phyloP scores from a whole-genome alignment of 1,140 invertebrate species.

The Plectrocnemia conspersa region DNA sequence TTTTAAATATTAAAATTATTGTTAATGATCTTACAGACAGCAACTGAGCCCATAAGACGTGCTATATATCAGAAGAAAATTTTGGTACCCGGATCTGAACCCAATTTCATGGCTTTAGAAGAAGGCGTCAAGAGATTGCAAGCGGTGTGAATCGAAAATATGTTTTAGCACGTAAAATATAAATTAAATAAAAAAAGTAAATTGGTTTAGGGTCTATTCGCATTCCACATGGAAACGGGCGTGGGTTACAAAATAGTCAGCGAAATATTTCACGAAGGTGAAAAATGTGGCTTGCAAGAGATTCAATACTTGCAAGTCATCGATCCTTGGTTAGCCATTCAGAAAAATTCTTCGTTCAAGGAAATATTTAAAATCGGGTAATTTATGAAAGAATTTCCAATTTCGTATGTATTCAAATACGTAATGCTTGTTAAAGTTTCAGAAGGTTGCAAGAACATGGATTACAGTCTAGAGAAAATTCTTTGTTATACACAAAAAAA shows the following conservation, averaged over 20 bases:
- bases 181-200: background rate
- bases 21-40: conserved; percentile 39
- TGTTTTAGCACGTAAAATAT: background rate
- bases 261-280: conserved; percentile 57
- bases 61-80: conserved; percentile 51
- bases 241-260: conserved; percentile 55
- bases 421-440: conserved; percentile 4
- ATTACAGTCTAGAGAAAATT: conserved; percentile 50
- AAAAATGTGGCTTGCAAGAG: conserved; percentile 62
- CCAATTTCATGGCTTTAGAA: conserved; percentile 45
- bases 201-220: conserved; percentile 48
- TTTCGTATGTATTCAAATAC: background rate
- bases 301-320: conserved; percentile 54
- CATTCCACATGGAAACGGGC: conserved; percentile 57
- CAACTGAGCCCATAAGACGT: conserved; percentile 48
- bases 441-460: conserved; percentile 57
- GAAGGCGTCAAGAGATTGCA: conserved; percentile 48
- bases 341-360: conserved; percentile 55
- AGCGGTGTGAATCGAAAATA: background rate
- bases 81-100: conserved; percentile 42
- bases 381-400: conserved; percentile 16
- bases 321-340: conserved; percentile 52
- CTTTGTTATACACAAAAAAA: conserved; percentile 52
- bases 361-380: conserved; percentile 58
- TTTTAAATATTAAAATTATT: conserved; percentile 1